Evolutionary conservation across 2,113 vertebrate species (phyloP).

Genomic region (Solenodon paradoxus): DNA sequence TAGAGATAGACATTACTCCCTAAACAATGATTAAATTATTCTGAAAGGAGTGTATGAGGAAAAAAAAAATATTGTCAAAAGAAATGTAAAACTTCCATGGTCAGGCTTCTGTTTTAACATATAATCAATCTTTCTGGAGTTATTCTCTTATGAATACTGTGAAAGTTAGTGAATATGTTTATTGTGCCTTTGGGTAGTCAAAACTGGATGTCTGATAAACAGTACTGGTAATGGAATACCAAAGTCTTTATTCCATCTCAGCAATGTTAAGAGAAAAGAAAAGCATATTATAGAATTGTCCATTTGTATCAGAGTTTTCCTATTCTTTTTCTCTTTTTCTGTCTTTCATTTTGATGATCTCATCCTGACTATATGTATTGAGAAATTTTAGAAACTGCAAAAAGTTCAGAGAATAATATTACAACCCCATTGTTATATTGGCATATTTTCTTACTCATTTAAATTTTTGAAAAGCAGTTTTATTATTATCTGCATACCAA

Average conservation of each 20-base stretch:
- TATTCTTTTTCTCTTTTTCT: slow-evolving; percentile 27
- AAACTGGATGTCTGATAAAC: not conserved
- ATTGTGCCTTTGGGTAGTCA: not conserved
- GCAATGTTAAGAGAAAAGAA: not conserved
- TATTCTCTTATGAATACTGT: not conserved
- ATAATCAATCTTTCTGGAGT: not conserved
- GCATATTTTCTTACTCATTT: not conserved
- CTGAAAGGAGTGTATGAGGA: not conserved
- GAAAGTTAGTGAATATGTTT: not conserved
- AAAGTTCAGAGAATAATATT: not conserved
- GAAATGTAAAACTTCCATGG: not conserved
- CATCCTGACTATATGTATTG: not conserved
- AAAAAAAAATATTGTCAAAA: not conserved
- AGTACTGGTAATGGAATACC: not conserved
- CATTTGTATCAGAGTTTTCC: not conserved
- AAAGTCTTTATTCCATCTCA: not conserved
- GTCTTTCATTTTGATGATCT: not conserved
- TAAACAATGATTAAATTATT: slow-evolving; percentile 26
- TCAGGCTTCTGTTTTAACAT: slow-evolving; percentile 7
- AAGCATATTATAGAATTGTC: not conserved
- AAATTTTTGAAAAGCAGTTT: not conserved
- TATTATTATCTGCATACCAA: not conserved
- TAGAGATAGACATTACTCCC: not conserved
- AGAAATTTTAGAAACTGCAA: not conserved
- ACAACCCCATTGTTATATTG: not conserved